Evolutionary conservation across 1,140 invertebrate genomes (phyloP).

Genomic region (Drusus annulatus): DNA sequence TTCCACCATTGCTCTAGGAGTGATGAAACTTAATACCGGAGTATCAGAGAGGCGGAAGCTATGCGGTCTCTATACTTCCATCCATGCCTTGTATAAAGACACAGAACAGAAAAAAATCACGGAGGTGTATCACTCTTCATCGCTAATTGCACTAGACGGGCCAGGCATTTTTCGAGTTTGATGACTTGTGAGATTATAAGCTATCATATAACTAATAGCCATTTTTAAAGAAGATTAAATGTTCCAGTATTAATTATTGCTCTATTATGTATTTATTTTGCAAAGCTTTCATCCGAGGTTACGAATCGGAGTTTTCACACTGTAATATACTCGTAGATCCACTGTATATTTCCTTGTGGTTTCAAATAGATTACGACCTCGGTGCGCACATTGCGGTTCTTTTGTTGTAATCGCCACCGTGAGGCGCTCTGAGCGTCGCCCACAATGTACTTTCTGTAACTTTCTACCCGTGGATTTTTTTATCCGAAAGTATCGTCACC

Average conservation of each 20-base stretch:
- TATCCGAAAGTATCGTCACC: neutral
- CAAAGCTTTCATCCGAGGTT: no score
- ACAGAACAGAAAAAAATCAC: neutral
- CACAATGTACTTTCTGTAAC: no score
- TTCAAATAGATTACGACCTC: constrained; percentile 23
- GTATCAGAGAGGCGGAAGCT: constrained; percentile 18
- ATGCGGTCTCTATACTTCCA: neutral
- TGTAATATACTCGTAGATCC: neutral
- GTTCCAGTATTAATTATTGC: no score
- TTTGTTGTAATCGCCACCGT: constrained; percentile 2
- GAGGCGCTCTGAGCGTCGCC: neutral
- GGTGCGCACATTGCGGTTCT: neutral
- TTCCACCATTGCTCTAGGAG: constrained; percentile 5
- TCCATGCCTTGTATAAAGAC: neutral
- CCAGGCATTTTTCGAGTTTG: neutral
- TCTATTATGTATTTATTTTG: no score
- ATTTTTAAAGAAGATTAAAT: no score
- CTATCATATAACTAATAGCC: no score
- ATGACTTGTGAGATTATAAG: no score
- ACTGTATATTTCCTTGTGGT: neutral
- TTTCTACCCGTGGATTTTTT: neutral
- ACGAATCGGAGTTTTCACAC: neutral
- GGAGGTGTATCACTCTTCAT: constrained; percentile 1
- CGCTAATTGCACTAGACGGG: neutral
- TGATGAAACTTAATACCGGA: constrained; percentile 19